Base-by-base conservation (phyloP, 2,113 vertebrate species). In the Hydrolagus affinis region DNA sequence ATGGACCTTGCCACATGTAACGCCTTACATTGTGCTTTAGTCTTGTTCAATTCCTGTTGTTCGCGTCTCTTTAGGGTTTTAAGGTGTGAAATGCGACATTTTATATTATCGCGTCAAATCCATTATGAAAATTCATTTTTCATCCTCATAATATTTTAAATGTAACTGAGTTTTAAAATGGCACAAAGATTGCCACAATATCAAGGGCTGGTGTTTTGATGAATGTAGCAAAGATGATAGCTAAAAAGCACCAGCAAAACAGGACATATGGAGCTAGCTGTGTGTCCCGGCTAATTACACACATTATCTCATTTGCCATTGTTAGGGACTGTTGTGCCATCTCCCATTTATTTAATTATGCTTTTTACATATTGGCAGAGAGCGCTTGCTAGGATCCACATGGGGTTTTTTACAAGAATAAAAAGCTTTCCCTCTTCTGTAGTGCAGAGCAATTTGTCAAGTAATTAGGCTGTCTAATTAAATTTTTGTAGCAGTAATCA, bases 311-410 rank as follows among this genome's bases (percentile, higher is more conserved):
- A 94, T 95, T 95, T 94, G 89, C 95, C 91, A 93, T 97, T 95
- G 95, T 95, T 94, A 93, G 93, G 92, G 91, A 94, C 95, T 94
- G 91, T 94, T 95, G 94, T 95, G 92, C 94, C 93, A 93, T 97
- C 96, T 96, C 95, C 95, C 94, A 95, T 96, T 97, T 96, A 97
- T 98, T 98, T 97, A 96, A 98, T 98, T 97, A 96, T 94, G 95
- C 94, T 95, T 95, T 96, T 96, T 92, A 92, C 94, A 95, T 96
- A 96, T 96, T 96, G 94, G 94, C 95, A 95, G 94, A 95, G 92
- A 94, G 94, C 91, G 93, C 95, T 96, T 96, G 94, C 91, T 94
- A 92, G 94, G 95, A 95, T 92, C 92, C 89, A 93, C 93, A 94
- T 90, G 91, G 91, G 91, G 78, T 90, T 91, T 91, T 93, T 89